Conservation (phyloP, 2,797 vertebrate species). For the Acipenser ruthenus region DNA sequence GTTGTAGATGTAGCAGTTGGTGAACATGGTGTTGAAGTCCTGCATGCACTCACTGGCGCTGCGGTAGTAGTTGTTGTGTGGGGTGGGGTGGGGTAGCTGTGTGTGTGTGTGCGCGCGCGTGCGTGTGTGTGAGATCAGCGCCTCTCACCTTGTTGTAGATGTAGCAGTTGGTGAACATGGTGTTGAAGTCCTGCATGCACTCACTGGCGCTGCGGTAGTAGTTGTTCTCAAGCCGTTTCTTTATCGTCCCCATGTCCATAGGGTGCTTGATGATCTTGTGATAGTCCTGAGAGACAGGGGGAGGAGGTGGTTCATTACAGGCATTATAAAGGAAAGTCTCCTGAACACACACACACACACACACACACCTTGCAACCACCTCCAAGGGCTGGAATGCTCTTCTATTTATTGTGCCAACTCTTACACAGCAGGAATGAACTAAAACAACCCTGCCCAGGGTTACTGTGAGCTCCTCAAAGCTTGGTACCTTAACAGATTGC, state of each 20-base stretch:
- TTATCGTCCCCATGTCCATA: slow-evolving; percentile 95
- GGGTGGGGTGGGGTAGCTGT: no score
- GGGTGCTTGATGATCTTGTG: slow-evolving; percentile 92
- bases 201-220: slow-evolving; percentile 54
- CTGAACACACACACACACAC: no score
- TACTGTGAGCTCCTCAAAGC: no score
- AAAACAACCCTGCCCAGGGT: no score
- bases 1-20: slow-evolving; percentile 95
- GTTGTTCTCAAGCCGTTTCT: slow-evolving; percentile 81
- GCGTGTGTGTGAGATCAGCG: no score
- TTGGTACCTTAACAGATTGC: no score
- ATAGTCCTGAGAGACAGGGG: slow-evolving; percentile 65
- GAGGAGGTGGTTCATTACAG: neutral
- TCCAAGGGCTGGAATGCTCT: neutral
- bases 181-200: slow-evolving; percentile 70
- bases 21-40: slow-evolving; percentile 97
- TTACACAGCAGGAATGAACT: no score
- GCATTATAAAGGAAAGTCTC: neutral
- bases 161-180: slow-evolving; percentile 70
- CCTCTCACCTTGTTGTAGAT: slow-evolving; percentile 62
- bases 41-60: slow-evolving; percentile 88
- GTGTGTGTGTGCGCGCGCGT: no score
- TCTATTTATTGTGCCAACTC: no score
- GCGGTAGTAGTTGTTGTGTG: slow-evolving; percentile 80
- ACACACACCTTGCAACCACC: neutral